Base-by-base conservation (phyloP, 2,113 vertebrate species). In the Romanogobio albipinnatus region DNA sequence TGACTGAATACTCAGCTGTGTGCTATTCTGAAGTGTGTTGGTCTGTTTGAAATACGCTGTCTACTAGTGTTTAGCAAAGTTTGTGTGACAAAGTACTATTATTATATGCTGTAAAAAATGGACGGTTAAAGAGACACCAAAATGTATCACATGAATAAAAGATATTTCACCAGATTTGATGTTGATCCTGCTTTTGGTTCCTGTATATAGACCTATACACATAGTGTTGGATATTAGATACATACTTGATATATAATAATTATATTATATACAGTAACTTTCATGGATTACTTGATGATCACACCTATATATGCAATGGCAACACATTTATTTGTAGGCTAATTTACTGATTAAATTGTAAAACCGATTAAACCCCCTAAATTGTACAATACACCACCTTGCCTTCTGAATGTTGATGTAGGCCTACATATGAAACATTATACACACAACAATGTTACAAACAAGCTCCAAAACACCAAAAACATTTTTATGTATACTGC, bases 31-130 rank as follows among this genome's bases (percentile, higher is more conserved):
- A 94, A 93, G 92, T 93, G 96, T 96, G 94, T 96, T 91, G 94
- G 93, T 94, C 94, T 90, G 91, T 93, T 94, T 93, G 93, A 94
- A 95, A 94, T 94, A 94, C 91, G 94, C 94, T 95, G 96, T 96
- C 95, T 95, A 94, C 92, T 96, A 94, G 96, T 96, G 95, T 96
- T 97, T 96, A 96, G 96, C 94, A 87, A 91, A 92, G 92, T 95
- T 95, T 93, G 95, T 96, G 96, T 96, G 95, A 94, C 96, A 95
- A 94, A 95, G 92, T 95, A 94, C 91, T 95, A 93, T 94, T 95
- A 93, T 94, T 95, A 95, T 94, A 95, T 96, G 96, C 94, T 95
- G 96, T 97, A 95, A 93, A 95, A 94, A 94, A 92, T 91, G 89
- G 88, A 94, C 90, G 92, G 91, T 91, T 90, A 91, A 92, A 89